Evolutionary conservation across 2,888 invertebrate genomes (phyloP).

Genomic region (Andrena bucephala): DNA sequence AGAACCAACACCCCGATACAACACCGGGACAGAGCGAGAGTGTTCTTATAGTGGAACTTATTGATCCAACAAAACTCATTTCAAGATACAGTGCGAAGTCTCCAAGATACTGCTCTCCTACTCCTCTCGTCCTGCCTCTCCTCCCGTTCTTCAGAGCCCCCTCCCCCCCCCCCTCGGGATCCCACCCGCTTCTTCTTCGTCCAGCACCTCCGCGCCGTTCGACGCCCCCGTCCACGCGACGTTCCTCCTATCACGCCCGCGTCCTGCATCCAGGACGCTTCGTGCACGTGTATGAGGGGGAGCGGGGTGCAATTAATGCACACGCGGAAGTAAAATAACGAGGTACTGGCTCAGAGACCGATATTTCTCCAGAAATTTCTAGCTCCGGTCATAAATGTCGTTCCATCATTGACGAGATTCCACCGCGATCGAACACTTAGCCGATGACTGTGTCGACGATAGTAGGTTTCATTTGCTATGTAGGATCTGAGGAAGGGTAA

Average conservation of each 20-base stretch:
- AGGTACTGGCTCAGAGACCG: background rate
- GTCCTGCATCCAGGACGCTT: slow-evolving; percentile 80
- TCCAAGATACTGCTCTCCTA: slow-evolving; percentile 84
- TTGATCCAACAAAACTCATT: slow-evolving; percentile 86
- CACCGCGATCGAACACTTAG: background rate
- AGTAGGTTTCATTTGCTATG: no score
- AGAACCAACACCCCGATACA: slow-evolving; percentile 81
- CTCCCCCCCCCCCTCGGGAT: slow-evolving; percentile 52
- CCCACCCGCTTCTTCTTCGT: slow-evolving; percentile 48
- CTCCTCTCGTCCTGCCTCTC: slow-evolving; percentile 74
- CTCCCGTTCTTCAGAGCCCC: slow-evolving; percentile 69
- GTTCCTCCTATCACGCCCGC: slow-evolving; percentile 72
- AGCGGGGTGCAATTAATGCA: slow-evolving; percentile 73
- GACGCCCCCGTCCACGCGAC: slow-evolving; percentile 72
- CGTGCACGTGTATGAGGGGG: slow-evolving; percentile 62
- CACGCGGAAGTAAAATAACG: slow-evolving; percentile 25
- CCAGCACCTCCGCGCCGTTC: slow-evolving; percentile 72
- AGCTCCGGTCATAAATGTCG: background rate
- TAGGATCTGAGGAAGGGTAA: no score
- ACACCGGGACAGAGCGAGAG: slow-evolving; percentile 82
- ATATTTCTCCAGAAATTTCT: slow-evolving; percentile 4
- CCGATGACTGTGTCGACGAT: no score
- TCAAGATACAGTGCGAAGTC: slow-evolving; percentile 86
- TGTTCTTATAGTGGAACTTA: slow-evolving; percentile 86
- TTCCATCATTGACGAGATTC: background rate